Conservation (phyloP, 2,888 invertebrate genomes). For the Perdita meconis region DNA sequence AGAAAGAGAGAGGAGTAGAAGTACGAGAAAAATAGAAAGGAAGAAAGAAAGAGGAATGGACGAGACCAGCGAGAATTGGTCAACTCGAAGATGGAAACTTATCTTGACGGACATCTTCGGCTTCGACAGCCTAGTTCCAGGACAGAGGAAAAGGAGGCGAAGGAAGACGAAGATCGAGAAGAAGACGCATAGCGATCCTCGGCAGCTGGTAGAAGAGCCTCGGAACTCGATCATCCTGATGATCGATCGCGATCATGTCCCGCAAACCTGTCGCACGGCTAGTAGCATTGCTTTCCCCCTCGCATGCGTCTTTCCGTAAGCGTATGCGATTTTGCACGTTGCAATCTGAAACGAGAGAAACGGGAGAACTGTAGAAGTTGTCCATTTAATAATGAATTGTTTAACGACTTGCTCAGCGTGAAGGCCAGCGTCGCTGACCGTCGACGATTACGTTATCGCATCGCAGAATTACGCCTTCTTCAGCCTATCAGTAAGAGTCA, state of each 20-base stretch:
- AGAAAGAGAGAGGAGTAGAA: conserved; percentile 1
- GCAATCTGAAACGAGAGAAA: conserved; percentile 51
- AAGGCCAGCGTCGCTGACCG: conserved; percentile 14
- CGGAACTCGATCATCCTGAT: conserved; percentile 22
- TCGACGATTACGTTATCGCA: conserved; percentile 12
- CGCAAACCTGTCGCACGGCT: conserved; percentile 27
- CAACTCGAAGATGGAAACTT: conserved; percentile 50
- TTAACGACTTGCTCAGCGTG: neutral
- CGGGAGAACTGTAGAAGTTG: conserved; percentile 7
- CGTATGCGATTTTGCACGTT: conserved; percentile 30
- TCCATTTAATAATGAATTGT: neutral
- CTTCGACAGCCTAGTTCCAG: conserved; percentile 50
- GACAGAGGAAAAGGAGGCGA: conserved; percentile 48
- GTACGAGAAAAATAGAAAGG: conserved; percentile 4
- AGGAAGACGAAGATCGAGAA: conserved; percentile 55
- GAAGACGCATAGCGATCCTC: conserved; percentile 42
- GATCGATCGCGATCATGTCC: conserved; percentile 13
- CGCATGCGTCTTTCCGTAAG: neutral
- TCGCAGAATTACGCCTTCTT: conserved; percentile 7
- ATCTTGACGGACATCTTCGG: conserved; percentile 49
- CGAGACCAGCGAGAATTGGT: conserved; percentile 64
- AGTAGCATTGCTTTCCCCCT: neutral
- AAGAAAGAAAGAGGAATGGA: conserved; percentile 33
- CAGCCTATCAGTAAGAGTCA: neutral
- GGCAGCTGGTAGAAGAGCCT: conserved; percentile 14